Conservation (phyloP, 2,113 vertebrate genomes). For the Panurus biarmicus region DNA sequence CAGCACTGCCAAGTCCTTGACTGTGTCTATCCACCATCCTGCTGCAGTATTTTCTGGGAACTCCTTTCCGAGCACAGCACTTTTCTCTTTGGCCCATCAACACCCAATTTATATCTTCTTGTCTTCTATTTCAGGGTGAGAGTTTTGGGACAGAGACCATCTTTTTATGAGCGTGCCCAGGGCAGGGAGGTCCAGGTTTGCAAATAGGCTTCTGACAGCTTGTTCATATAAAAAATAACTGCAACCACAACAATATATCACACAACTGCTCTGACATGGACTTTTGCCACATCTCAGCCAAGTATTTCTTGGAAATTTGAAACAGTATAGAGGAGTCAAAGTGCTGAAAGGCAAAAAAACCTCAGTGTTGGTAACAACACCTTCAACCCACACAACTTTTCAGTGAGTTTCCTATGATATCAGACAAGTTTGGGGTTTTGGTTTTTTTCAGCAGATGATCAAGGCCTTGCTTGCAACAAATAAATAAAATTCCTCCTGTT, state of each 20-base stretch:
- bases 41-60: background rate
- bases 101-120: background rate
- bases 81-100: background rate
- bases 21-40: background rate
- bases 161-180: background rate
- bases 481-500: slow-evolving; percentile 74
- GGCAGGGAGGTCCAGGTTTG: background rate
- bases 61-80: background rate
- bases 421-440: background rate
- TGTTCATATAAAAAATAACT: slow-evolving; percentile 1
- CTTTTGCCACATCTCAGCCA: background rate
- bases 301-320: background rate
- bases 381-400: background rate
- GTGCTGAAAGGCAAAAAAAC: background rate
- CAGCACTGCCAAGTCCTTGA: background rate
- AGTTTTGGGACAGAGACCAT: background rate
- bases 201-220: background rate
- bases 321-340: background rate
- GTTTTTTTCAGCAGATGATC: background rate
- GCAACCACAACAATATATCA: background rate
- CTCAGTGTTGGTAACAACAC: background rate
- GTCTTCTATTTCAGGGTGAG: background rate
- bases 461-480: slow-evolving; percentile 58
- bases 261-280: background rate
- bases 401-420: background rate